phyloP scores from a whole-genome alignment of 2,797 vertebrate species.

The Aldrovandia affinis region DNA sequence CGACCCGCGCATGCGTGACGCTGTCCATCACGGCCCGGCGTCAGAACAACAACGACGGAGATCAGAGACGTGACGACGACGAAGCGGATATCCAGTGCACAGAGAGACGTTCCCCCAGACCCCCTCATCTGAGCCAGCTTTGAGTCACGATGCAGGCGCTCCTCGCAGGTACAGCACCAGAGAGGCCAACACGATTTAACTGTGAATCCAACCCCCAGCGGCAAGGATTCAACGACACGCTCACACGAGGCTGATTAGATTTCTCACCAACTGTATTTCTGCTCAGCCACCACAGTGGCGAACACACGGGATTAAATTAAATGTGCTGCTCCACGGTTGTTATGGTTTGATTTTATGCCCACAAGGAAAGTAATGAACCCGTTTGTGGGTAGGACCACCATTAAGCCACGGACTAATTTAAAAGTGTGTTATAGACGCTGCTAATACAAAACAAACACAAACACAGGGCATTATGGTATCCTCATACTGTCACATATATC shows the following conservation, averaged over 20 bases:
- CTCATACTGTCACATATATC: neutral
- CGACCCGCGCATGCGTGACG: neutral
- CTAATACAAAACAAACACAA: neutral
- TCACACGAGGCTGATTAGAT: slow-evolving; percentile 19
- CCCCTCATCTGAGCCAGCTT: slow-evolving; percentile 20
- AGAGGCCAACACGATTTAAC: slow-evolving; percentile 5
- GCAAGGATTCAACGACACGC: slow-evolving; percentile 17
- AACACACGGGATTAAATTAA: slow-evolving; percentile 14
- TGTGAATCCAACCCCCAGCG: slow-evolving; percentile 12
- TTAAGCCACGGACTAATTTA: slow-evolving; percentile 9
- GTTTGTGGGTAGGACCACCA: neutral
- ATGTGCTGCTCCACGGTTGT: neutral
- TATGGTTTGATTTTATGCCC: slow-evolving; percentile 2
- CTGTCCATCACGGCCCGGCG: neutral
- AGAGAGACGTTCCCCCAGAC: neutral
- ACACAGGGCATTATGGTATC: neutral
- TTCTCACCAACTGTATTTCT: slow-evolving; percentile 28
- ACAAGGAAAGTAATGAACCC: slow-evolving; percentile 9
- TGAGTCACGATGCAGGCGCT: slow-evolving; percentile 29
- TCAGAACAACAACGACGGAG: slow-evolving; percentile 7
- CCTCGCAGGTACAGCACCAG: neutral
- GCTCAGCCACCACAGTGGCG: slow-evolving; percentile 14
- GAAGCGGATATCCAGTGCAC: neutral
- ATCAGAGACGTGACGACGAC: too few relatives aligned
- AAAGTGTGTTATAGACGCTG: neutral